Evolutionary conservation across 2,888 invertebrate genomes (phyloP), one percentile per base, ranked within the genome.

Genomic region (Pycnomerus fuliginosus): DNA sequence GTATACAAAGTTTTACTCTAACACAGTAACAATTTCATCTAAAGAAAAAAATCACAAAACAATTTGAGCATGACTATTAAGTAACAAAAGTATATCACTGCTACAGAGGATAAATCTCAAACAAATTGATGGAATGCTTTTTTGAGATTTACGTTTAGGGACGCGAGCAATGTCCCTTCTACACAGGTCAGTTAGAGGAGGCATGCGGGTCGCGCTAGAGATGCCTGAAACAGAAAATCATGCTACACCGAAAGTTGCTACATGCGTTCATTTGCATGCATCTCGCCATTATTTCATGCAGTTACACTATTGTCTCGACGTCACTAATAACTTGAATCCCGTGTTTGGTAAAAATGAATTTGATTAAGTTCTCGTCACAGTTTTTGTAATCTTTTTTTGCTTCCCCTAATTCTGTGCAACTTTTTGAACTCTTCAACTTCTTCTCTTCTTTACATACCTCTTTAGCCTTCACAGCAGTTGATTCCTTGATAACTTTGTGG

Each of bases 271-370:
- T n/a, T n/a, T n/a, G n/a, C n/a, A n/a, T n/a, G n/a, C n/a, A n/a
- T n/a, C n/a, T n/a, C n/a, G n/a, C n/a, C n/a, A n/a, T n/a, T n/a
- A 12, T 11, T 11, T 5, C 41, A 32, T 43, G 27, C 38, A 43
- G 48, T 67, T 70, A 78, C 34, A 84, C 84, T 32, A 83, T 83
- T 48, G 86, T 87, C 65, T 88, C 87, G 10, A 84, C 84, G 61
- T 87, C 87, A 58, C 87, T 87, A 29, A 87, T 85, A 34, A 87
- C 85, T 69, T 85, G 83, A 55, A 87, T 86, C 1, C 87, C 87
- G 62, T 87, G 86, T 66, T 86, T 84, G 1, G 85, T 85, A 54
- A 87, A 75, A 60, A 87, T 84, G 72, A 87, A 79, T 61, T 84
- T 80, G 4, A 87, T 84, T 25, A 83, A 60, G 61, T 71, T 71